Base-by-base conservation (phyloP, 2,888 invertebrate genomes). In the Xestia sexstrigata region DNA sequence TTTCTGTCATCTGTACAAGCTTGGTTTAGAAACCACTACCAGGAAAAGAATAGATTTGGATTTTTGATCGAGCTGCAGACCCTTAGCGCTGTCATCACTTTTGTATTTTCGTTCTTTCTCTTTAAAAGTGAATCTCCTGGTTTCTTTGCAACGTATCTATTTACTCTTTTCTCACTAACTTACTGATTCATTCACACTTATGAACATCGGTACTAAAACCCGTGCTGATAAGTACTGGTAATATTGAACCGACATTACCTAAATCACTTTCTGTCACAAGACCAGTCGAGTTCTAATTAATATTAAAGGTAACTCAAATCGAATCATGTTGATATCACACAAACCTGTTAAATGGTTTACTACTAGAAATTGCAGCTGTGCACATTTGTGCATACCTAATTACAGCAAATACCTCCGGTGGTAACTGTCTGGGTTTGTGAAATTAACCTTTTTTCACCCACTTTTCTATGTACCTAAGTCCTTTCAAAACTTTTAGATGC, bases 301-400 rank as follows among this genome's bases (percentile, higher is more conserved):
- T 75, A 73, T 79, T 39, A 72, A 35, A 62, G 62, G 30, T 2
- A 35, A 70, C 66, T 79, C 55, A 73, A 76, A 70, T 70, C 30
- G 67, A 83, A 79, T 83, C 58, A 73, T 70, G 49, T 71, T 70
- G 55, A 68, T 74, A 74, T 82, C 78, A 68, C 75, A 74, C n/a
- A 76, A 70, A 83, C 82, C 79, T 42, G 79, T 83, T 73, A 52
- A 67, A 60, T 69, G 35, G 42, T 62, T 79, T 67, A 67, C 23
- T 30, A 35, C 52, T 39, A 52, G 65, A 71, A 52, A 62, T 70
- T 69, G 58, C 71, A 82, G 35, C n/a, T 23, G 45, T 58, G 49
- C n/a, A 58, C 15, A 69, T 79, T 78, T 58, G 55, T 78, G 71
- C 49, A 79, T 79, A 72, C n/a, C 23, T 74, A 74, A 78, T 60